Conservation (phyloP, 2,113 vertebrate genomes). For the Cercocebus atys region DNA sequence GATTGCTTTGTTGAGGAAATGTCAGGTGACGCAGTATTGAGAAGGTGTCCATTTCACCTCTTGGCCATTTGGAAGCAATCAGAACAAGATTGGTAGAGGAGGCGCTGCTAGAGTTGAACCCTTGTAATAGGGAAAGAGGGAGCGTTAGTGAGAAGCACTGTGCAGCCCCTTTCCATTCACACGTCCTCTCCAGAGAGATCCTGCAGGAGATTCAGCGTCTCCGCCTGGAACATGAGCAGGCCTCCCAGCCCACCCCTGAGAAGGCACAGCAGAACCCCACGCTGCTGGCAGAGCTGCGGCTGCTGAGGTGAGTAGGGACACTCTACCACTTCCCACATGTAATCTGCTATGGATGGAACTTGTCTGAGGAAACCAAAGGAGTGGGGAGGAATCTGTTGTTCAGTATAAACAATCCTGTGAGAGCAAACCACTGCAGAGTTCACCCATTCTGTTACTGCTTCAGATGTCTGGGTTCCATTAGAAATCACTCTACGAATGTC, state of each 20-base stretch:
- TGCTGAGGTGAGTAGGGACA: slow-evolving; percentile 86
- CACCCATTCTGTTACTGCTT: background rate
- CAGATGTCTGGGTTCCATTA: background rate
- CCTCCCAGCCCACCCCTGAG: slow-evolving; percentile 95
- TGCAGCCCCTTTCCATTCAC: accelerated
- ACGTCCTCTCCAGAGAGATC: slow-evolving; percentile 88
- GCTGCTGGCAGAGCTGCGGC: slow-evolving; percentile 92
- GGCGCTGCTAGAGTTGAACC: no score
- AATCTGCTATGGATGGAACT: background rate
- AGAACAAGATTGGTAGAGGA: background rate
- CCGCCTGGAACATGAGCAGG: slow-evolving; percentile 95
- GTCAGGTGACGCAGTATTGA: background rate
- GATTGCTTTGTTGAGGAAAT: background rate
- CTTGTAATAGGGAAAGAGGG: background rate
- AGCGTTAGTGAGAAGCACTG: background rate
- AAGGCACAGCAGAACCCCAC: slow-evolving; percentile 98
- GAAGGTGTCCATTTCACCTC: background rate
- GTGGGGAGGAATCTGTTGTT: background rate
- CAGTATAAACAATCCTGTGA: background rate
- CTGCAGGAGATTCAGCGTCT: slow-evolving; percentile 97
- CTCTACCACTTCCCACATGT: accelerated
- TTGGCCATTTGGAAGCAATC: background rate
- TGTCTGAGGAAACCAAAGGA: background rate
- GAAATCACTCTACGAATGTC: background rate
- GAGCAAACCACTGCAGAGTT: background rate